Base-by-base conservation (phyloP, 2,888 invertebrate genomes). In the Orthosia gothica region DNA sequence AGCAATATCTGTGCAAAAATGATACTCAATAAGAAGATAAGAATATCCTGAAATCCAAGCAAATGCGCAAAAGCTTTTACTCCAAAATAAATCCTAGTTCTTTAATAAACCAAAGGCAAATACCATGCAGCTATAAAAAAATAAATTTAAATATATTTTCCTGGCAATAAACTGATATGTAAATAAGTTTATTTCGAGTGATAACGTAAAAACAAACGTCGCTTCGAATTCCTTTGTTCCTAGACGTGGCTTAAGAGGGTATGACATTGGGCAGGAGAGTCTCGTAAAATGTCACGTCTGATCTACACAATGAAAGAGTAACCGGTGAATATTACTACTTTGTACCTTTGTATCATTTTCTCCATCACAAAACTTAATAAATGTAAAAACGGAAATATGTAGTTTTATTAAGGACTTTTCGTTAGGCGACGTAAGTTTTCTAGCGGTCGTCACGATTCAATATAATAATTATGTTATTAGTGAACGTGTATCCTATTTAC, bases 281-380 rank as follows among this genome's bases (percentile, higher is more conserved):
- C 55, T 74, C 58, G 47, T 74, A 61, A 74, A 74, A 69, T 78
- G 54, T 70, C 61, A 81, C 55, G 59, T 76, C 23, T 73, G 54
- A 66, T 77, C 47, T 79, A 49, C 16, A 40, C 62, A 63, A 57
- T 79, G 9, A n/a, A 45, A 40, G 7, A 61, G n/a, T 23, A 47
- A 57, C 45, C n/a, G 16, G 15, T 63, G 7, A 47, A 23, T 15
- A 58, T 23, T 23, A 23, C 3, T 32, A 52, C 26, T 26, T 26
- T 26, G 26, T 26, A 26, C 26, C 9, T 23, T 32, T 32, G 20
- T 65, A 9, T 55, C 16, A n/a, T 52, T 65, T 40, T 52, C 13
- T 3, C 32, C 9, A 26, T 26, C 26, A 26, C 26, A 2, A 26
- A 26, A 26, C 26, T 26, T 2, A 26, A 26, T 26, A 26, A 26